phyloP scores from a whole-genome alignment of 2,797 vertebrate genomes.

The Amblyraja radiata region DNA sequence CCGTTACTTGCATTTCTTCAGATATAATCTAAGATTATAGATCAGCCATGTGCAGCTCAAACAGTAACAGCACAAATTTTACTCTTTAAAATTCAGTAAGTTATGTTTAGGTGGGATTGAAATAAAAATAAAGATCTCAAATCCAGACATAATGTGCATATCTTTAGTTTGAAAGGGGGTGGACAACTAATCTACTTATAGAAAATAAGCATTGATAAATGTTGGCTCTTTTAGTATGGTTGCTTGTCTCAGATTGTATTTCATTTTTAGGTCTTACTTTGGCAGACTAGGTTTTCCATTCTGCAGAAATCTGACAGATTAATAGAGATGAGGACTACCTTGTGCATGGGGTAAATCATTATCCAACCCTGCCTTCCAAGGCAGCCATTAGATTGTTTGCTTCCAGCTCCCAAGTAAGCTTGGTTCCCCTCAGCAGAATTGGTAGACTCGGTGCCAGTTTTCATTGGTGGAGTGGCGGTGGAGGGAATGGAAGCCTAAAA shows the following conservation, averaged over 20 bases:
- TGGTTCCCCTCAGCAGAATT: not conserved
- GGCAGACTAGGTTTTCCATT: not conserved
- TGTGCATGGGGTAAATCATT: not conserved
- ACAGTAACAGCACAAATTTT: not conserved
- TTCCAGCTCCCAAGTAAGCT: not conserved
- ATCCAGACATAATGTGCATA: not conserved
- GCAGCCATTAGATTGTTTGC: not conserved
- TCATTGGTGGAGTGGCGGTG: too few relatives aligned
- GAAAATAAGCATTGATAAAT: too few relatives aligned
- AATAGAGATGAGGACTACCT: not conserved
- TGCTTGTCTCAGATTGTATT: not conserved
- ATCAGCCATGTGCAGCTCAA: not conserved
- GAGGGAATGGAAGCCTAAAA: too few relatives aligned
- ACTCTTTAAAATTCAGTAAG: not conserved
- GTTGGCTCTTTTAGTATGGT: not conserved
- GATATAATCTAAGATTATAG: not conserved
- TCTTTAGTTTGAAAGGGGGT: not conserved
- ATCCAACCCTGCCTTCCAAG: not conserved
- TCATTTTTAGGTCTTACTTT: not conserved
- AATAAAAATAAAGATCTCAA: not conserved
- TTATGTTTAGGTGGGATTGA: not conserved
- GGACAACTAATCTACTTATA: not conserved
- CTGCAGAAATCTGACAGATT: not conserved
- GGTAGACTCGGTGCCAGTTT: too few relatives aligned
- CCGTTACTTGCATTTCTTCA: not conserved